Evolutionary conservation across 30 jellyfish, hydroid and myxozoan species (phyloP).

Genomic region (Haliclystus octoradiatus): DNA sequence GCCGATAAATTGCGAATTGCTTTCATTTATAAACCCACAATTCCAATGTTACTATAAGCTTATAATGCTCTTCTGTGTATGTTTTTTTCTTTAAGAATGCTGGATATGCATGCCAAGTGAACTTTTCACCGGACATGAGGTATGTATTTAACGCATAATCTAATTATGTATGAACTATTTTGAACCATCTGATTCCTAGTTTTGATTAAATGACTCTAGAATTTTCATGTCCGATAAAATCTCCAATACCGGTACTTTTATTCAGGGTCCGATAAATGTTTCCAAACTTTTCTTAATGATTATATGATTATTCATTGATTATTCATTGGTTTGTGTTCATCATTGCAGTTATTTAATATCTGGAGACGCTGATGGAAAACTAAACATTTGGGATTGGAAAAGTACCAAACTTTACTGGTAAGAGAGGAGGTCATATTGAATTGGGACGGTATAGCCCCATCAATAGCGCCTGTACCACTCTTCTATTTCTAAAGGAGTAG

Average conservation of each 20-base stretch:
- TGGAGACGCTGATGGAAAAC: conserved; percentile 99
- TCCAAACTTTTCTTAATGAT: too few relatives aligned
- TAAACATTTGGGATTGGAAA: conserved; percentile 97
- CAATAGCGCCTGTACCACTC: too few relatives aligned
- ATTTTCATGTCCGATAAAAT: too few relatives aligned
- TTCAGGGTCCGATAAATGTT: too few relatives aligned
- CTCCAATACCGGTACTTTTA: too few relatives aligned
- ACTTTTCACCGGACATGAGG: conserved; percentile 97
- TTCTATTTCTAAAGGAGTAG: too few relatives aligned
- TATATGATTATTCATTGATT: too few relatives aligned
- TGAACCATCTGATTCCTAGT: too few relatives aligned
- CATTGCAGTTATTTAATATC: conserved; percentile 58
- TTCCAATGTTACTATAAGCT: not conserved
- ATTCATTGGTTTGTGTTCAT: not conserved
- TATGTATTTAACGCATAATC: conserved; percentile 15
- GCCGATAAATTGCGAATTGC: not conserved
- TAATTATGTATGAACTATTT: too few relatives aligned
- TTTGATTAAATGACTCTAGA: too few relatives aligned
- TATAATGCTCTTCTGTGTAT: not conserved
- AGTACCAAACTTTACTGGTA: conserved; percentile 87
- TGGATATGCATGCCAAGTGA: conserved; percentile 97
- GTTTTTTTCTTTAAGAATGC: conserved; percentile 48
- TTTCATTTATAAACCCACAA: not conserved
- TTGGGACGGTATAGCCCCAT: too few relatives aligned
- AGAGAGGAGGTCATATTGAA: too few relatives aligned